Evolutionary conservation across 2,113 vertebrate genomes (phyloP).

Genomic region (Crotophaga sulcirostris): DNA sequence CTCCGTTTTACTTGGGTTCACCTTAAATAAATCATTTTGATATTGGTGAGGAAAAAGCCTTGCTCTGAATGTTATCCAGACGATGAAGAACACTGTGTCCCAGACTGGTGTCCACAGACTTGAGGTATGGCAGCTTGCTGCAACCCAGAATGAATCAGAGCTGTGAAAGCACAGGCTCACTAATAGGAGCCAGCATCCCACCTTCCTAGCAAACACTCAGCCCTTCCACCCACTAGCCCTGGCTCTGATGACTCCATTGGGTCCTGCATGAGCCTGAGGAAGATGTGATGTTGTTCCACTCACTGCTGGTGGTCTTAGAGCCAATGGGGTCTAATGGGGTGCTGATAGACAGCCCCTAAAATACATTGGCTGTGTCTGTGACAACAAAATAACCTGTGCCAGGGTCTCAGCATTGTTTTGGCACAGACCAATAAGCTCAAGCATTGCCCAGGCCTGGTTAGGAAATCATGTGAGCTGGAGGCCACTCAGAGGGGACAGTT

Average conservation of each 20-base stretch:
- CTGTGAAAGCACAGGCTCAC: not conserved
- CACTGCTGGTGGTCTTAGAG: not conserved
- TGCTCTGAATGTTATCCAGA: not conserved
- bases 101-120: not conserved
- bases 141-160: slow-evolving; percentile 26
- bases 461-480: not conserved
- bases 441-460: not conserved
- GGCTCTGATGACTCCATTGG: not conserved
- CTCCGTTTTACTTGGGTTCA: not conserved
- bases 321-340: no score
- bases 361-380: fast-evolving
- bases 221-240: not conserved
- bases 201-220: not conserved
- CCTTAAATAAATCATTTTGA: not conserved
- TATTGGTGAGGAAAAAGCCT: not conserved
- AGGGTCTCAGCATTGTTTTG: not conserved
- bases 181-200: slow-evolving; percentile 1
- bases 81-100: not conserved
- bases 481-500: not conserved
- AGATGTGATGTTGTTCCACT: fast-evolving
- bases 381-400: not conserved
- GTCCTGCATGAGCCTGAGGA: not conserved
- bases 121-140: not conserved
- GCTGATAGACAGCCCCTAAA: not conserved
- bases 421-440: not conserved